These are phyloP conservation scores for Crematogaster levior DNA, from an alignment of 2,888 invertebrate species.

Conservation along the genomic window DNA sequence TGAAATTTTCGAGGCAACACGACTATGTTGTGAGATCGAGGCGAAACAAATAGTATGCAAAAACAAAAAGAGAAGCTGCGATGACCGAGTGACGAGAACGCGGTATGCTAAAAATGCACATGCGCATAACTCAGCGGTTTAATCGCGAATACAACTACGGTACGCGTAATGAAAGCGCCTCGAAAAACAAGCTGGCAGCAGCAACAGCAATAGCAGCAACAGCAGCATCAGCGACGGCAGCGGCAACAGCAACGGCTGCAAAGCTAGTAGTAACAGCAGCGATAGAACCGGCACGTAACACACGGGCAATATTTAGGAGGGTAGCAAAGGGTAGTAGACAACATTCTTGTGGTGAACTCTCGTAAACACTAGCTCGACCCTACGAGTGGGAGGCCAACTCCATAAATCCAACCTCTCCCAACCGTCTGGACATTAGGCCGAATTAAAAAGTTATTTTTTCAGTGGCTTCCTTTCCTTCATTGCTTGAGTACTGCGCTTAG, in stretches of 20 bases:
- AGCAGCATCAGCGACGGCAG: conserved; percentile 35
- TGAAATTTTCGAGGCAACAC: conserved; percentile 50
- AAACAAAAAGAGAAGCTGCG: conserved; percentile 39
- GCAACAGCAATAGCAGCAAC: conserved; percentile 24
- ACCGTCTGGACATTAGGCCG: conserved; percentile 78
- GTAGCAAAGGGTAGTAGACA: conserved; percentile 69
- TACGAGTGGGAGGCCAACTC: conserved; percentile 57
- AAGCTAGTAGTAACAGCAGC: conserved; percentile 45
- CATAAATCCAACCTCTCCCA: conserved; percentile 77
- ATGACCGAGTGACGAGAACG: conserved; percentile 73
- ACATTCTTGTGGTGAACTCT: conserved; percentile 83
- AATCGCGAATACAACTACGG: conserved; percentile 80
- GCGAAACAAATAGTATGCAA: conserved; percentile 60
- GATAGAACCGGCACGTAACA: conserved; percentile 60
- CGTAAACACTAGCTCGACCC: conserved; percentile 78
- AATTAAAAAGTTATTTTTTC: conserved; percentile 80
- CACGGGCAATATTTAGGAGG: conserved; percentile 70
- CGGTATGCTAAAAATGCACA: conserved; percentile 82
- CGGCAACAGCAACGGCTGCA: conserved; percentile 3
- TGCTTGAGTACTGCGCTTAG: conserved; percentile 29
- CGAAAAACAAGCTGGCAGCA: conserved; percentile 78
- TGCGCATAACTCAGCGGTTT: conserved; percentile 83
- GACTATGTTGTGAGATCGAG: conserved; percentile 37
- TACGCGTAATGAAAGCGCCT: conserved; percentile 83
- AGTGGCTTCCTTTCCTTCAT: conserved; percentile 26